Evolutionary conservation across 2,797 vertebrate species (phyloP).

Genomic region (Myotis daubentonii): DNA sequence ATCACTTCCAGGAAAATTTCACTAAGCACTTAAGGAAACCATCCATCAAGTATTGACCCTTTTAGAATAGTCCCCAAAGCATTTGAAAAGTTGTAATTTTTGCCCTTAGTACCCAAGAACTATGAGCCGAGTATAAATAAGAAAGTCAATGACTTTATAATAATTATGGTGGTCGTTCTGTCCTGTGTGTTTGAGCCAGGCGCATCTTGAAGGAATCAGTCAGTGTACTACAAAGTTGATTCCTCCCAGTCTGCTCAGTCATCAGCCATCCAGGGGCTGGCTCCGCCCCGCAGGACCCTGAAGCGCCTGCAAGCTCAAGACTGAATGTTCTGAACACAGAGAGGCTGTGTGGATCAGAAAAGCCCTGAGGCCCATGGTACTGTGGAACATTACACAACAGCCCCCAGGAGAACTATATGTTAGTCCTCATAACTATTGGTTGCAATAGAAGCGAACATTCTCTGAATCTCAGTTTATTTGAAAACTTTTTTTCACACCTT

Average conservation of each 20-base stretch:
- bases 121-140: neutral
- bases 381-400: neutral
- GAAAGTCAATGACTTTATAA: neutral
- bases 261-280: neutral
- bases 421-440: neutral
- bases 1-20: constrained; percentile 47
- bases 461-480: neutral
- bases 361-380: neutral
- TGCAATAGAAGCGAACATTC: neutral
- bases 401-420: neutral
- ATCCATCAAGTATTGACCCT: neutral
- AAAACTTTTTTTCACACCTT: neutral
- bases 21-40: constrained; percentile 8
- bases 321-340: neutral
- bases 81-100: constrained; percentile 25
- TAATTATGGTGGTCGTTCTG: neutral
- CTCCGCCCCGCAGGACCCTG: neutral
- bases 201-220: neutral
- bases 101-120: neutral
- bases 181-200: neutral
- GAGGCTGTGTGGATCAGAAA: neutral
- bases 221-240: too few relatives aligned
- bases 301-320: neutral
- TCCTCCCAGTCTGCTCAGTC: neutral
- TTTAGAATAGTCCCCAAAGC: constrained; percentile 15